Base-by-base conservation (phyloP, 2,888 invertebrate genomes). In the Heliothis peltigera region DNA sequence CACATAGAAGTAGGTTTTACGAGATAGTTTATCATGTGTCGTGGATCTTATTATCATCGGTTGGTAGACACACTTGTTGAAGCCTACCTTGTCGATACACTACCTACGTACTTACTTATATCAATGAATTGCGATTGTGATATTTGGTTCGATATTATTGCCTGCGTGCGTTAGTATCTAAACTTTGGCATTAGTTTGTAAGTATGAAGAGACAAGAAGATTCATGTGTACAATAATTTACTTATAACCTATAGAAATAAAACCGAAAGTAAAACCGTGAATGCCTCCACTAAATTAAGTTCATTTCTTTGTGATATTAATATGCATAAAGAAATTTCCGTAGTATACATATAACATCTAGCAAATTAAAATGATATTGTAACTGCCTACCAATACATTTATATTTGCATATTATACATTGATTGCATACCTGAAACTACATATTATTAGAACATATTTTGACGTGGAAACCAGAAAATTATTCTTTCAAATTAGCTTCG, bases 41-140 rank as follows among this genome's bases (percentile, higher is more conserved):
- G 64, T 71, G 66, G 62, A 70, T 68, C 63, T 77, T 78, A 79
- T 64, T 70, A 58, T 77, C 65, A 68, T 49, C 54, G 44, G 25
- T 35, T 53, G 44, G 46, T 21, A 46, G 44, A 43, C 48, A 65
- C 64, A 76, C 71, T 77, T 75, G 77, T 75, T 67, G 74, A 60
- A 64, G 64, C 59, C 61, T 55, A 64, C 44, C 46, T 67, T 73
- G 73, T 58, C 21, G 39, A 52, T 46, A 22, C 56, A 35, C 32
- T 59, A 39, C n/a, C 3, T 52, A 43, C 17, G 12, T 43, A 46
- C 8, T 10, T 39, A 22, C 22, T 18, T 39, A n/a, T 64, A 57
- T 49, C 52, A 55, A 43, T 46, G 35, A 22, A 57, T 28, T 15
- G 43, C 17, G 49, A 57, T 57, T 53, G 47, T n/a, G 19, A 32